Conservation (phyloP, 2,888 invertebrate genomes). For the Troides aeacus region DNA sequence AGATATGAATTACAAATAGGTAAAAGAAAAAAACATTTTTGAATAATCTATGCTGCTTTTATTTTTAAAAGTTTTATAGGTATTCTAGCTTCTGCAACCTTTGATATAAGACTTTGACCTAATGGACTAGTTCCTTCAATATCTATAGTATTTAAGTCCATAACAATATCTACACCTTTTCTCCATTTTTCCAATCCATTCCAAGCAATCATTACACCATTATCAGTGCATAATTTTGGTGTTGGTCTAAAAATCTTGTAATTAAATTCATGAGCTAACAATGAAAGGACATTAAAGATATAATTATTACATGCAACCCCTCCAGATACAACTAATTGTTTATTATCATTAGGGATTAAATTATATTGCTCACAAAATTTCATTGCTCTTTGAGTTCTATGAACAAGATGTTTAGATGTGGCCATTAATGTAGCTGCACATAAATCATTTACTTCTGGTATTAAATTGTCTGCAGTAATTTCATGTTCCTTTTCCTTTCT, state of each 20-base stretch:
- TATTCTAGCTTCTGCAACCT: conserved; percentile 80
- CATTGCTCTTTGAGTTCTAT: conserved; percentile 92
- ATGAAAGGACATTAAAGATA: conserved; percentile 84
- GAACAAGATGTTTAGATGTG: conserved; percentile 88
- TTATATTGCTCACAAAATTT: conserved; percentile 83
- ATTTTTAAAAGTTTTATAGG: conserved; percentile 63
- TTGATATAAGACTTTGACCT: conserved; percentile 81
- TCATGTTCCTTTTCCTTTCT: conserved; percentile 80
- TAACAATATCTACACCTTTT: conserved; percentile 71
- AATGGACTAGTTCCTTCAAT: conserved; percentile 82
- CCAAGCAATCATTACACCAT: conserved; percentile 99
- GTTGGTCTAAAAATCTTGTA: conserved; percentile 88
- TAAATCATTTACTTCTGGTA: conserved; percentile 88
- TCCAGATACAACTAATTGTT: conserved; percentile 91
- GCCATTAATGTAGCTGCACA: conserved; percentile 91
- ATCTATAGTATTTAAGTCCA: conserved; percentile 82
- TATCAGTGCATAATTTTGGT: conserved; percentile 95
- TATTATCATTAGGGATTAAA: conserved; percentile 82
- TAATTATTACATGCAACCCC: conserved; percentile 97
- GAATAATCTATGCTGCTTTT: conserved; percentile 37
- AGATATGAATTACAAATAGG: neutral
- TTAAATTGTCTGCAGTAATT: conserved; percentile 83
- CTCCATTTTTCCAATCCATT: conserved; percentile 93
- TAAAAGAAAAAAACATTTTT: conserved; percentile 7
- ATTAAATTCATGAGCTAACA: conserved; percentile 83